Percentiles rank a stretch among this genome's conserved stretches.
Conservation (phyloP, 2,113 vertebrate genomes). For the Chionomys nivalis region DNA sequence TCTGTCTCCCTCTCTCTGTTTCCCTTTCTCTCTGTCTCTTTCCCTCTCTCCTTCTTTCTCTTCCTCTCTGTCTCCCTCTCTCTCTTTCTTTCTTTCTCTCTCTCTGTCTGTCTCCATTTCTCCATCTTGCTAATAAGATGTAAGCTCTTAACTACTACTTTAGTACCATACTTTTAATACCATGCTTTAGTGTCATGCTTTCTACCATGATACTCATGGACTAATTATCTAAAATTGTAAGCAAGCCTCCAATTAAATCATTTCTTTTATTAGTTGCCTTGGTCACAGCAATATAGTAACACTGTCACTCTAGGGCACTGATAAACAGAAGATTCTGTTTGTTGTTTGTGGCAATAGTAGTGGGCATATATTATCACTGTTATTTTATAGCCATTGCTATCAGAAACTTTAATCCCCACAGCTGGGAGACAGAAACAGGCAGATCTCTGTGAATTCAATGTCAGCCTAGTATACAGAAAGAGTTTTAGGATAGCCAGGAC, state of each 20-base stretch:
- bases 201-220: not conserved
- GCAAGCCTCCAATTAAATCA: not conserved
- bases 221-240: not conserved
- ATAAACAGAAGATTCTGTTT: not conserved
- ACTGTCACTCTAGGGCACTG: not conserved
- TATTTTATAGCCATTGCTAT: constrained; percentile 39
- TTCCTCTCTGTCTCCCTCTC: not conserved
- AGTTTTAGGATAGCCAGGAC: not conserved
- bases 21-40: not conserved
- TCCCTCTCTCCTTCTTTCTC: not conserved
- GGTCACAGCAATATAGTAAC: not conserved
- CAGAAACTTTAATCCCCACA: not conserved
- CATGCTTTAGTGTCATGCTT: not conserved
- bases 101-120: not conserved
- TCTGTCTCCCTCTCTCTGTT: not conserved
- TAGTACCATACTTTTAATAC: not conserved
- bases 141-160: not conserved
- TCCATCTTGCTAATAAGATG: not conserved
- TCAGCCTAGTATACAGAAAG: not conserved
- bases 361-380: not conserved
- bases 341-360: not conserved
- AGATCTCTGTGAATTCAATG: not conserved
- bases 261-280: not conserved
- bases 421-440: not conserved
- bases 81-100: not conserved